These are phyloP conservation scores for Lutraria lutraria DNA, from an alignment of 2,888 invertebrate species.

Conservation along the genomic window DNA sequence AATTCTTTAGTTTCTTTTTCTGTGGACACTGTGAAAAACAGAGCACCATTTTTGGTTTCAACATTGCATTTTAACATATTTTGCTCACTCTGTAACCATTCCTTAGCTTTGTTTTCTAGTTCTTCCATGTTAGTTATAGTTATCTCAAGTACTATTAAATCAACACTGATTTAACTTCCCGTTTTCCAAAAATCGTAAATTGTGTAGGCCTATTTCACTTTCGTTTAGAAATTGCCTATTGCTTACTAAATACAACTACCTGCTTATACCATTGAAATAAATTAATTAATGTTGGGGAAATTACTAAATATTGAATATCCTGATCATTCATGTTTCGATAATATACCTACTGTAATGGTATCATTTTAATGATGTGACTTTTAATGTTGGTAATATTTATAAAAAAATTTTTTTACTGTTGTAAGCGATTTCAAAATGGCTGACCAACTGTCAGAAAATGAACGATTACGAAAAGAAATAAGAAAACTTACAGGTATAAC, in stretches of 20 bases:
- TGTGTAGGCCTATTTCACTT: background rate
- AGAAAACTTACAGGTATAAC: slow-evolving; percentile 65
- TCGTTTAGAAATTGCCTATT: background rate
- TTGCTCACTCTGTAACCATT: slow-evolving; percentile 27
- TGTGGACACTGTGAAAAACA: slow-evolving; percentile 5
- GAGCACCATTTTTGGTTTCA: slow-evolving; percentile 12
- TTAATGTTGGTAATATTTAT: background rate
- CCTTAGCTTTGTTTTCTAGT: slow-evolving; percentile 32
- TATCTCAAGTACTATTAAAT: background rate
- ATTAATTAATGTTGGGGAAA: no score
- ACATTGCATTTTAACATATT: background rate
- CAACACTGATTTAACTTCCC: background rate
- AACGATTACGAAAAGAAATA: slow-evolving; percentile 72
- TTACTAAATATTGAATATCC: no score
- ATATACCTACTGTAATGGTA: no score
- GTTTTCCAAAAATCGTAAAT: background rate
- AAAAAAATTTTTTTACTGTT: slow-evolving; percentile 8
- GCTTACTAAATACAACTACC: no score
- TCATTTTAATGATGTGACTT: background rate
- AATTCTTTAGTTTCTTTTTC: background rate
- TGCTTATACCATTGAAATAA: background rate
- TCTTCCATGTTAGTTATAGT: slow-evolving; percentile 36
- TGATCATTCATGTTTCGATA: no score
- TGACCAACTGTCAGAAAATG: slow-evolving; percentile 62
- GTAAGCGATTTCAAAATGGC: slow-evolving; percentile 54